phyloP scores from a whole-genome alignment of 1,140 invertebrate species.

The Pseudoatta argentina region DNA sequence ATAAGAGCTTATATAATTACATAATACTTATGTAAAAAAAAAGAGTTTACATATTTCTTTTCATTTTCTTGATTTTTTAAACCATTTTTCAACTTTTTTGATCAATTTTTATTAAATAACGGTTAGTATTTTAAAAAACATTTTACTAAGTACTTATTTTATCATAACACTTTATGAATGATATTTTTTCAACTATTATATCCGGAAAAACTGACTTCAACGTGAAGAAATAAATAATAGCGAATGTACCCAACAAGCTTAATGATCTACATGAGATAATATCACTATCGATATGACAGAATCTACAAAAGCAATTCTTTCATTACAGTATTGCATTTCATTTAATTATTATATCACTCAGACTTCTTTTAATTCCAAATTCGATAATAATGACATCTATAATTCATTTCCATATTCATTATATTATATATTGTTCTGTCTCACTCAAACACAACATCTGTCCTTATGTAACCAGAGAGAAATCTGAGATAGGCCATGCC shows the following conservation, averaged over 20 bases:
- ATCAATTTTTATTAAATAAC: neutral
- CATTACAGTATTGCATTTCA: neutral
- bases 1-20: neutral
- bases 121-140: neutral
- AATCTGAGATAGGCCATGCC: no score
- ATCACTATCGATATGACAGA: neutral
- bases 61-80: neutral
- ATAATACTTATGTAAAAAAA: neutral
- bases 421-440: no score
- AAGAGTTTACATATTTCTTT: neutral
- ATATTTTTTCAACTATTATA: no score
- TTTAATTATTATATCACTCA: no score
- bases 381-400: no score
- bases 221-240: neutral
- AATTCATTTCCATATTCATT: no score
- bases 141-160: neutral
- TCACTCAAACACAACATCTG: no score
- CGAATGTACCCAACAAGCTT: neutral
- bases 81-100: neutral
- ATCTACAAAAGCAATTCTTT: neutral
- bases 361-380: no score
- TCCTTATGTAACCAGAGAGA: no score
- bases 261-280: conserved; percentile 15
- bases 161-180: neutral
- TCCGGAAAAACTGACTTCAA: neutral